Evolutionary conservation across 2,888 invertebrate genomes (phyloP), one percentile per base, ranked within the genome.

Genomic region (Dryadula phaetusa): DNA sequence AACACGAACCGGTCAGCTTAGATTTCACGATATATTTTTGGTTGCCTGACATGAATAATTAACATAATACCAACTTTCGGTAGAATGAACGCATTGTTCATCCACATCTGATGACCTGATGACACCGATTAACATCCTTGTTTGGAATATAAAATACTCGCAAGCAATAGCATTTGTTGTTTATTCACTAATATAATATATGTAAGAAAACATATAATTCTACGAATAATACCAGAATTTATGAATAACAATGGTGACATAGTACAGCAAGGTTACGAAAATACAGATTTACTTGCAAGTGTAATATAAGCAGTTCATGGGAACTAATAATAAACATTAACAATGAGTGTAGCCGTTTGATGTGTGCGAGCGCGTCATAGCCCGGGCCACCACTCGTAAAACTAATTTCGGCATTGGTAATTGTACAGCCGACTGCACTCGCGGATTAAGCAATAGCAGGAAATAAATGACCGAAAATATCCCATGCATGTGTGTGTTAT

Each of bases 241-340:
- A 53, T 66, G 58, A 67, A 65, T 62, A 60, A 72, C 64, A 49
- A 71, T 58, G 80, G 78, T 70, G 75, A 68, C 80, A 80, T 62
- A 61, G 40, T 32, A 40, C 16, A 71, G 74, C 85, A 89, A 87
- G 90, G 88, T 84, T 87, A 86, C 78, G 80, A 81, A 84, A 85
- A 85, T 80, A 77, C 79, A 79, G 81, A 82, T 81, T 77, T 78
- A 82, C 77, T 80, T 80, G 83, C 76, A 75, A 81, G 77, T 78
- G 80, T 84, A 84, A 83, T 79, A 84, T 85, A 83, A 84, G 84
- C 83, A 78, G 80, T 81, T 77, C 80, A 83, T 73, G 84, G 77
- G 81, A 85, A 88, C 87, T 88, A 91, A 89, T 90, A 90, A 90
- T 90, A 91, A 83, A 86, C 85, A 82, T 85, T 86, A 90, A 91